Percentiles rank a stretch among this genome's conserved stretches.
Conservation (phyloP, 2,113 vertebrate genomes). For the Rhodinocichla rosea region DNA sequence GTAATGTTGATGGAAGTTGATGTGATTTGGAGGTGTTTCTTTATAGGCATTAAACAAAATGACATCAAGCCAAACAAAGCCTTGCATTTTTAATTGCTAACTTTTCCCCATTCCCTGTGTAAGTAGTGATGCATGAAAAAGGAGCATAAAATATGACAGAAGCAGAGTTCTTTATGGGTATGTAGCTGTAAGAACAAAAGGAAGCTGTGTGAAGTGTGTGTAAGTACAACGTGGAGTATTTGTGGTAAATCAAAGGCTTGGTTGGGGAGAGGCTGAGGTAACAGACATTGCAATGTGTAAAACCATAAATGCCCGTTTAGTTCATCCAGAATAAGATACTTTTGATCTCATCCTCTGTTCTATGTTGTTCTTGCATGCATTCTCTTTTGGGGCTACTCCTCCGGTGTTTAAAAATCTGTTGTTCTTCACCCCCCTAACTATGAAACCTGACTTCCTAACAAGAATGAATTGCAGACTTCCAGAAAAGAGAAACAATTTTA, state of each 20-base stretch:
- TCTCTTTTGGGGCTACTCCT: not conserved
- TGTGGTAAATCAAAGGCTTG: not conserved
- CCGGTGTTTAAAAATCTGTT: not conserved
- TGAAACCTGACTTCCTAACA: not conserved
- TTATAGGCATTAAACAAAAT: not conserved
- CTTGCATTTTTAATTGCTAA: not conserved
- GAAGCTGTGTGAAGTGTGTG: not conserved
- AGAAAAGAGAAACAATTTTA: not conserved
- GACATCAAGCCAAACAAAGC: not conserved
- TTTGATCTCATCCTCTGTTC: not conserved
- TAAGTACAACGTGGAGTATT: not conserved
- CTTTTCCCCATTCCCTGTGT: not conserved
- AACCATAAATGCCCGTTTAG: not conserved
- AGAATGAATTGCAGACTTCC: not conserved
- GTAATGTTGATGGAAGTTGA: not conserved
- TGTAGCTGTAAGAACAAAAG: not conserved
- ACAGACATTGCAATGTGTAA: not conserved
- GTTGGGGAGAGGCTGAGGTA: not conserved
- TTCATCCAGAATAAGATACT: not conserved
- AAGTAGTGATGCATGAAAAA: not conserved
- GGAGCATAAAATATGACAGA: not conserved
- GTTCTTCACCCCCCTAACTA: not conserved
- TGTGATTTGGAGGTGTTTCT: not conserved
- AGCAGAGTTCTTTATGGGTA: not conserved
- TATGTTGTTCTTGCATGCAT: not conserved